Evolutionary conservation across 1,140 invertebrate genomes (phyloP).

Genomic region (Caenorhabditis brenneri): DNA sequence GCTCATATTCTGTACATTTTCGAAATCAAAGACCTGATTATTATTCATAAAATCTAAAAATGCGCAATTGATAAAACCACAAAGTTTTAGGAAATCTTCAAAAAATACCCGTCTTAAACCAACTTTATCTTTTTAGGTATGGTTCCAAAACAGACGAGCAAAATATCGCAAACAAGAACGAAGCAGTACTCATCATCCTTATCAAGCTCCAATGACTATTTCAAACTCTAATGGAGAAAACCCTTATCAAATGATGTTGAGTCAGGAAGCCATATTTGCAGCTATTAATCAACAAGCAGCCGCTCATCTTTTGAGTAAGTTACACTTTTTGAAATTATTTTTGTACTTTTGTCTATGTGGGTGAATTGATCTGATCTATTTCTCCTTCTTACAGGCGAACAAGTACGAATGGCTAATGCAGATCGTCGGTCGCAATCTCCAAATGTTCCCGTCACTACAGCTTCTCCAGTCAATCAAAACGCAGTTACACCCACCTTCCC

Average conservation of each 20-base stretch:
- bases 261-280: slow-evolving; percentile 30
- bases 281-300: slow-evolving; percentile 28
- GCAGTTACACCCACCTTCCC: background rate
- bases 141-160: slow-evolving; percentile 90
- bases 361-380: background rate
- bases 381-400: background rate
- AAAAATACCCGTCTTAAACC: too few relatives aligned
- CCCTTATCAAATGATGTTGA: slow-evolving; percentile 41
- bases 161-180: slow-evolving; percentile 88
- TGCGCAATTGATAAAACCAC: background rate
- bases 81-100: background rate
- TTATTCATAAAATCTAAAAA: background rate
- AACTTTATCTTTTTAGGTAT: slow-evolving; percentile 79
- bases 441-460: background rate
- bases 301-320: slow-evolving; percentile 41
- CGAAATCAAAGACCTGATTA: too few relatives aligned
- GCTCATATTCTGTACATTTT: too few relatives aligned
- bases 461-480: background rate
- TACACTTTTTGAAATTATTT: background rate
- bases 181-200: slow-evolving; percentile 49
- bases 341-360: background rate
- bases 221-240: slow-evolving; percentile 37
- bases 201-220: slow-evolving; percentile 47
- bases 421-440: slow-evolving; percentile 14
- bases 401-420: slow-evolving; percentile 18